phyloP scores from a whole-genome alignment of 1,140 invertebrate species.

The Thaumetopoea pityocampa region DNA sequence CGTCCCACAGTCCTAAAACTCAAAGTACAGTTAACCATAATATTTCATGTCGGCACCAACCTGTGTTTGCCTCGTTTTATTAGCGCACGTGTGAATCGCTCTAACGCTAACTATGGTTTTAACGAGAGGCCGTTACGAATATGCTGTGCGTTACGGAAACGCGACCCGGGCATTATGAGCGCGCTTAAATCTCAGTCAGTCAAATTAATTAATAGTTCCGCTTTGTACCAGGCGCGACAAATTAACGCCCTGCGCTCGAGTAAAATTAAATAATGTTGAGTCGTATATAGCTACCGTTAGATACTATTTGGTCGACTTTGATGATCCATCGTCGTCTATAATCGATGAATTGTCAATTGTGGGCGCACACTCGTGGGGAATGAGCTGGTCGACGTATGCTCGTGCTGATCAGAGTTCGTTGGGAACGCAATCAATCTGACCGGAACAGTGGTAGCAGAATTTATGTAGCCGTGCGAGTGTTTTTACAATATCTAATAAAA shows the following conservation, averaged over 20 bases:
- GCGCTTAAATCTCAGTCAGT: slow-evolving; percentile 17
- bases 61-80: neutral
- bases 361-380: no score
- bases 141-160: slow-evolving; percentile 13
- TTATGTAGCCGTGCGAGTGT: no score
- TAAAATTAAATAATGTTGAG: slow-evolving; percentile 13
- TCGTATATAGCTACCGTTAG: slow-evolving; percentile 12
- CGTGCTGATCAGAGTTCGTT: no score
- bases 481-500: no score
- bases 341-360: no score
- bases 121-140: slow-evolving; percentile 11
- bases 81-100: slow-evolving; percentile 6
- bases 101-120: slow-evolving; percentile 4
- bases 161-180: slow-evolving; percentile 8
- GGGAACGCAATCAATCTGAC: no score
- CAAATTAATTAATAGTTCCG: slow-evolving; percentile 17
- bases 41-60: neutral
- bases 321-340: no score
- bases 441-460: no score
- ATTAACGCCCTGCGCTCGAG: slow-evolving; percentile 12
- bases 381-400: no score
- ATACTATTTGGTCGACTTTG: no score
- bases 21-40: neutral
- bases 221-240: slow-evolving; percentile 13
- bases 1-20: no score